Evolutionary conservation across 2,888 invertebrate species (phyloP).

Genomic region (Ditylenchus weischeri): DNA sequence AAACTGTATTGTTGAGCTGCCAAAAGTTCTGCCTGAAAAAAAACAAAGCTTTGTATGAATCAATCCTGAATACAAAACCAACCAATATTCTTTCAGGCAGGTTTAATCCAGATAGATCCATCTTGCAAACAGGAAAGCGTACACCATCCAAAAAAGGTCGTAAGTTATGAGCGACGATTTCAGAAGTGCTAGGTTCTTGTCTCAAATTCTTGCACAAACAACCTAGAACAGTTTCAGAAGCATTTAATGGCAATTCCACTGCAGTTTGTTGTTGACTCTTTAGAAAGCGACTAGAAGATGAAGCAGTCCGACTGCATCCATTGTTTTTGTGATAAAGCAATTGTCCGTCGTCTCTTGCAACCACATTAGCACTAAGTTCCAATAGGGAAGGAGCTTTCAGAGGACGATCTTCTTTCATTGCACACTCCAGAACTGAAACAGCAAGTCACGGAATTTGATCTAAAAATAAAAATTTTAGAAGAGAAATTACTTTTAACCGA

Average conservation of each 20-base stretch:
- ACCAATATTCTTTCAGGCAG: neutral
- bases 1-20: too few species aligned
- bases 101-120: slow-evolving; percentile 3
- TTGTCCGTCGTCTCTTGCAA: slow-evolving; percentile 5
- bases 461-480: too few species aligned
- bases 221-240: slow-evolving; percentile 3
- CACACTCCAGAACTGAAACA: too few species aligned
- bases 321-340: neutral
- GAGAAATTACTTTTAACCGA: too few species aligned
- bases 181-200: neutral
- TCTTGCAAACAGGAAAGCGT: neutral
- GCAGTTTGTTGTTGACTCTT: neutral
- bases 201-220: slow-evolving; percentile 7
- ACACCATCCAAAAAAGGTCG: slow-evolving; percentile 4
- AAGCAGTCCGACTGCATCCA: slow-evolving; percentile 7
- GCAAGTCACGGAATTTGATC: too few species aligned
- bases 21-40: too few species aligned
- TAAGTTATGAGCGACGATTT: neutral
- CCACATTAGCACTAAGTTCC: slow-evolving; percentile 25
- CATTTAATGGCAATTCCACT: slow-evolving; percentile 10
- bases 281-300: neutral
- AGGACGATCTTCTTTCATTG: slow-evolving; percentile 19
- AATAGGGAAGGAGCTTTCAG: slow-evolving; percentile 23
- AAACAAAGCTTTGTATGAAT: too few species aligned
- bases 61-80: too few species aligned